Evolutionary conservation across 2,888 invertebrate species (phyloP), one percentile per base, ranked within the genome.

Genomic region (Ypsolopha scabrella): DNA sequence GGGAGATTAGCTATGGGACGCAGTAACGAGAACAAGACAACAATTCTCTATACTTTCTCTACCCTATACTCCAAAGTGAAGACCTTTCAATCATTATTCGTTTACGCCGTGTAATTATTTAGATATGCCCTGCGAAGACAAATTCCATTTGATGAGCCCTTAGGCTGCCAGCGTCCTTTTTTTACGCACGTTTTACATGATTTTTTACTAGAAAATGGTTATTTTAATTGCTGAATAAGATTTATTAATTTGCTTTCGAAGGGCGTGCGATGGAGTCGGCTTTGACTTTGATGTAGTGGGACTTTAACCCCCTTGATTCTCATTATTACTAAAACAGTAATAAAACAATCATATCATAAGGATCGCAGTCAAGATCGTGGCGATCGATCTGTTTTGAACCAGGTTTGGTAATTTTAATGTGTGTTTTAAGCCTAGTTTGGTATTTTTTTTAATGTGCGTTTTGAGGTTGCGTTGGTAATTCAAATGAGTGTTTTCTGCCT

Each of bases 51-150:
- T 37, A 35, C 11, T 33, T 11, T 24, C 55, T 59, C 58, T 71
- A 62, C 65, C 68, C 77, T 75, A 45, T 55, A 62, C 58, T 33
- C 62, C 62, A 55, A 68, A 63, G 66, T 61, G 70, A 70, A 75
- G 72, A 81, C 77, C 82, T 79, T 83, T 81, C 83, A 83, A 86
- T 85, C 82, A 82, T 80, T 72, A 75, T 72, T 64, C 70, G 69
- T 68, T 67, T 65, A 72, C 68, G 70, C 66, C 74, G 63, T 85
- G 75, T 85, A 85, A 86, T 86, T 83, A 86, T 76, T 81, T 75
- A 66, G 78, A 74, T 77, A 79, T 77, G 73, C 73, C 67, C 70
- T 65, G 62, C 62, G 64, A 62, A 64, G 65, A 63, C 56, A 55
- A 57, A 63, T 64, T 66, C 68, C 62, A 63, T 59, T 63, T 67